Evolutionary conservation across 1,140 invertebrate genomes (phyloP).

Genomic region (Dreissena polymorpha): DNA sequence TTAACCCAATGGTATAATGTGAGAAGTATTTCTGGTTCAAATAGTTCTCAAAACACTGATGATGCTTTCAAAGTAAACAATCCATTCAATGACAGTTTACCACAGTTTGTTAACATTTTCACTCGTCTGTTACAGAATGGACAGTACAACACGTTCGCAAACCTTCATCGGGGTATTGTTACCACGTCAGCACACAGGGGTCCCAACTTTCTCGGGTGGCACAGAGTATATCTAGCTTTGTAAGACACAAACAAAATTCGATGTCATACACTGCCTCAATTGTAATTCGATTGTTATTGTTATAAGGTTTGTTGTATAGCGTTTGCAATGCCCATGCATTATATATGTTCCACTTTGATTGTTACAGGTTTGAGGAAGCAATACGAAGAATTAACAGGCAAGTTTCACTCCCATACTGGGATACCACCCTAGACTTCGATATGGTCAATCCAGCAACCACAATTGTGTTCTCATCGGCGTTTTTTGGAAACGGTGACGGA

Average conservation of each 20-base stretch:
- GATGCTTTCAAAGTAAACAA: no score
- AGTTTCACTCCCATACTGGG: constrained; percentile 78
- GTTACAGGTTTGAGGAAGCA: constrained; percentile 63
- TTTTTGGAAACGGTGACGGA: constrained; percentile 77
- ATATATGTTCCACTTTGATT: background rate
- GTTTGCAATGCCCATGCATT: background rate
- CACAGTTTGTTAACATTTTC: background rate
- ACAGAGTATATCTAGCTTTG: constrained; percentile 44
- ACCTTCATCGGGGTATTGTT: constrained; percentile 27
- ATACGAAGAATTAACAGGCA: constrained; percentile 55
- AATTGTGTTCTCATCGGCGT: constrained; percentile 72
- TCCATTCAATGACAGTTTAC: no score
- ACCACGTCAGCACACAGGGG: constrained; percentile 25
- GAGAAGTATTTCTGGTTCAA: no score
- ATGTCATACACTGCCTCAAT: no score
- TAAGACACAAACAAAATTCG: background rate
- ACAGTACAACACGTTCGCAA: constrained; percentile 33
- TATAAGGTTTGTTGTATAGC: no score
- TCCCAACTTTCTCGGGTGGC: constrained; percentile 49
- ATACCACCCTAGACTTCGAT: constrained; percentile 74
- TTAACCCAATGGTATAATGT: no score
- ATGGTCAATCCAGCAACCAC: constrained; percentile 73
- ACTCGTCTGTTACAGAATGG: constrained; percentile 9
- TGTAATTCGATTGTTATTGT: no score
- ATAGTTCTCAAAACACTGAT: no score